These are phyloP conservation scores for Hypotaenidia okinawae DNA, from an alignment of 2,797 vertebrate species.

Conservation along the genomic window DNA sequence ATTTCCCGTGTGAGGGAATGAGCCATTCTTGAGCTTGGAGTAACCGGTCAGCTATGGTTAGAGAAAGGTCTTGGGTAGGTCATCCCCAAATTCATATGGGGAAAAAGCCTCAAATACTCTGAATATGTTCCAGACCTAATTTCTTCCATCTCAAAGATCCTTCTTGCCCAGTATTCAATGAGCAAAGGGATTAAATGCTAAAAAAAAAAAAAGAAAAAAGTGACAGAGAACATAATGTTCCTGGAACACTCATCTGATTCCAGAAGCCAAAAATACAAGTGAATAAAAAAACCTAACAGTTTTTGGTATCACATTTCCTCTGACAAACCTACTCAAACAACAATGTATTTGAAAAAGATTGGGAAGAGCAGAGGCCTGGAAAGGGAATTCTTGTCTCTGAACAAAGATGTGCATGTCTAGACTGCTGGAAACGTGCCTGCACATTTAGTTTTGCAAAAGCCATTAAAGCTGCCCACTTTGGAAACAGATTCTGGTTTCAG, in stretches of 20 bases:
- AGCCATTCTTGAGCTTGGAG: background rate
- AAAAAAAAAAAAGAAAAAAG: background rate
- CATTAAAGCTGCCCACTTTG: background rate
- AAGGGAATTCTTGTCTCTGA: background rate
- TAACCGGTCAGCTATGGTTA: background rate
- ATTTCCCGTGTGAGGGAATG: background rate
- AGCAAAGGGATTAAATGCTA: background rate
- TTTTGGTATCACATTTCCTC: background rate
- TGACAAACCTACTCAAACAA: background rate
- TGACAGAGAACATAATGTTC: background rate
- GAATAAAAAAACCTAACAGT: background rate
- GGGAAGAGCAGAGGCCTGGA: background rate
- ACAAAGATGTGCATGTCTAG: background rate
- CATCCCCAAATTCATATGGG: background rate
- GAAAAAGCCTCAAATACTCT: background rate
- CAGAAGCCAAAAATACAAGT: constrained; percentile 21
- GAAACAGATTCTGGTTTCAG: background rate
- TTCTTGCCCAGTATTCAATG: background rate
- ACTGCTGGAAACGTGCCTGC: constrained; percentile 6
- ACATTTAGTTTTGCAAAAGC: background rate
- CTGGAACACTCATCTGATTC: constrained; percentile 1
- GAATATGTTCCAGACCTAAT: background rate
- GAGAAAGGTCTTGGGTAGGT: background rate
- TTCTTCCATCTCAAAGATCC: background rate
- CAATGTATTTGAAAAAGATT: background rate